These are phyloP conservation scores for Paramacrobiotus metropolitanus DNA, from an alignment of 1,140 invertebrate genomes.

Conservation along the genomic window DNA sequence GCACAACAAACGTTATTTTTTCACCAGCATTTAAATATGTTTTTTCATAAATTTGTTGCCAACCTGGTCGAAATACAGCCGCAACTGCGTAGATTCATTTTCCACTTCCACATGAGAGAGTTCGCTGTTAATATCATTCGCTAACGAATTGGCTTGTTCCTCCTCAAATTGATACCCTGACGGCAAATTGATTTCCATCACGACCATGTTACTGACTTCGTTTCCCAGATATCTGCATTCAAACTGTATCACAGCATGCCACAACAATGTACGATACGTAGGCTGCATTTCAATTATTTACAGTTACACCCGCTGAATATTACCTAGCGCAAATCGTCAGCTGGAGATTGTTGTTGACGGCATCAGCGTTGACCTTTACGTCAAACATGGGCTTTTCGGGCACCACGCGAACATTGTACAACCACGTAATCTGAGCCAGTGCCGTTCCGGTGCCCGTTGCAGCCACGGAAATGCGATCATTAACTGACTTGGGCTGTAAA, in stretches of 20 bases:
- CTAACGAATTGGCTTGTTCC: constrained; percentile 33
- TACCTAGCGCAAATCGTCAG: neutral
- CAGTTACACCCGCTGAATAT: too few species aligned
- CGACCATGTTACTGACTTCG: constrained; percentile 51
- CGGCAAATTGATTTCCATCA: constrained; percentile 60
- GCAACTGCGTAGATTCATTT: constrained; percentile 43
- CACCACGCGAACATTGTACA: neutral
- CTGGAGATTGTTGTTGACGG: neutral
- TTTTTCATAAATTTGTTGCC: constrained; percentile 36
- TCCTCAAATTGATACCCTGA: constrained; percentile 58
- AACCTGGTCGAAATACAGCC: constrained; percentile 54
- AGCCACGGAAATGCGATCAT: neutral
- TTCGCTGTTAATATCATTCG: constrained; percentile 15
- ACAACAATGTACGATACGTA: too few species aligned
- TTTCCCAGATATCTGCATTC: constrained; percentile 29
- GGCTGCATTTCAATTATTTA: too few species aligned
- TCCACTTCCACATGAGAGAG: constrained; percentile 56
- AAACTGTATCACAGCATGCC: constrained; percentile 29
- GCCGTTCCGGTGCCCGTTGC: constrained; percentile 49
- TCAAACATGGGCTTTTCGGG: neutral
- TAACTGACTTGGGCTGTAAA: neutral
- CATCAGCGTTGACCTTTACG: neutral
- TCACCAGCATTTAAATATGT: too few species aligned
- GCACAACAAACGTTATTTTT: too few species aligned
- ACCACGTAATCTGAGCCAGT: constrained; percentile 36